These are phyloP conservation scores for Xanthorhoe spadicearia DNA, from an alignment of 2,888 invertebrate species.

Conservation along the genomic window DNA sequence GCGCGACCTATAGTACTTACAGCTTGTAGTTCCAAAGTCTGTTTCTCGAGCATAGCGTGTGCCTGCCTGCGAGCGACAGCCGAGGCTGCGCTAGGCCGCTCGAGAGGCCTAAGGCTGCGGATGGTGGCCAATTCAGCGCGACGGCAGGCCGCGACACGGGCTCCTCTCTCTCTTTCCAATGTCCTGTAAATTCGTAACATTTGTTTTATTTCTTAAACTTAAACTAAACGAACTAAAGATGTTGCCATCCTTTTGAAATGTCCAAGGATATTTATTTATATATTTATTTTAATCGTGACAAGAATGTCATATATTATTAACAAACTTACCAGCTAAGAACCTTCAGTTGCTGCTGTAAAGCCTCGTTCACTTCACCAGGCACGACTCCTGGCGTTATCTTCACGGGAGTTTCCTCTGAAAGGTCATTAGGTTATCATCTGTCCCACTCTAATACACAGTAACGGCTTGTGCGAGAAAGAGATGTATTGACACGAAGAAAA, in stretches of 20 bases:
- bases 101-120: constrained; percentile 66
- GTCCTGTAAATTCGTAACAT: constrained; percentile 56
- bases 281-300: too few relatives aligned
- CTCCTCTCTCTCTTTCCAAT: constrained; percentile 72
- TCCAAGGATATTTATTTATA: too few relatives aligned
- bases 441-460: constrained; percentile 5
- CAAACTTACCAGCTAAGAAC: constrained; percentile 78
- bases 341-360: constrained; percentile 77
- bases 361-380: constrained; percentile 73
- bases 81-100: constrained; percentile 60
- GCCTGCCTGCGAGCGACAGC: constrained; percentile 62
- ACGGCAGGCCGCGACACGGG: constrained; percentile 68
- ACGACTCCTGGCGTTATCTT: constrained; percentile 83
- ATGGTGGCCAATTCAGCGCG: constrained; percentile 62
- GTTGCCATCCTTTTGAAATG: too few relatives aligned
- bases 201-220: too few relatives aligned
- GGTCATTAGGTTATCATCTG: neutral
- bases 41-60: constrained; percentile 59
- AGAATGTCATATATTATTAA: too few relatives aligned
- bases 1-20: too few relatives aligned
- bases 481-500: too few relatives aligned
- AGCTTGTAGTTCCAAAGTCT: constrained; percentile 53
- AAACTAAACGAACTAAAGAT: too few relatives aligned
- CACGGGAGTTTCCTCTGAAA: constrained; percentile 71
- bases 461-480: constrained; percentile 5